Conservation (phyloP, 2,888 invertebrate species). For the Macropis europaea region DNA sequence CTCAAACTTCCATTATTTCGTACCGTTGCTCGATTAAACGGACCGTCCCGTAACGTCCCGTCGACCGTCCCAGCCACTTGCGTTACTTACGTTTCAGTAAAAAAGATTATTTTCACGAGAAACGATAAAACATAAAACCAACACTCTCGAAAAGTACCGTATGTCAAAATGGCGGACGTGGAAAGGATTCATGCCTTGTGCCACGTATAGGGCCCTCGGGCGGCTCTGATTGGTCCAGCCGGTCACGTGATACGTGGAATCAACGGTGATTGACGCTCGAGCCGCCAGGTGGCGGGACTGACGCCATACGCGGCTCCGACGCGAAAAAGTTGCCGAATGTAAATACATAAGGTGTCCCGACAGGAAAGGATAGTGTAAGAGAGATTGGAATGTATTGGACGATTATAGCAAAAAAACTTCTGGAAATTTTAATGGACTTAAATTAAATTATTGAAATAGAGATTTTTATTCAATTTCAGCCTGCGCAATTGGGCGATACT, state of each 20-base stretch:
- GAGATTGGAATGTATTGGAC: too few species aligned
- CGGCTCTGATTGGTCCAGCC: conserved; percentile 68
- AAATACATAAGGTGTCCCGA: too few species aligned
- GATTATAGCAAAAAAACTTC: too few species aligned
- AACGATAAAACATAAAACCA: conserved; percentile 86
- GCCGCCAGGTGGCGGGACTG: conserved; percentile 37
- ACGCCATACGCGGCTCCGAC: conserved; percentile 9
- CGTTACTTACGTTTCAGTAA: conserved; percentile 80
- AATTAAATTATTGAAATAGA: too few species aligned
- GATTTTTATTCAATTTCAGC: too few species aligned
- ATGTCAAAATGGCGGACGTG: conserved; percentile 93
- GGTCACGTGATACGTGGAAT: conserved; percentile 67
- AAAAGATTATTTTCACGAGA: conserved; percentile 82
- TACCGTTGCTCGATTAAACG: conserved; percentile 45
- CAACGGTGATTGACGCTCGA: background rate
- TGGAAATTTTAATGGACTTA: too few species aligned
- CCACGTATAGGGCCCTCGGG: conserved; percentile 86
- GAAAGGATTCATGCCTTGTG: conserved; percentile 88
- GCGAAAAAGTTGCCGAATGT: too few species aligned
- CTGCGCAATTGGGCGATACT: too few species aligned
- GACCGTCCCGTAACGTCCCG: conserved; percentile 46
- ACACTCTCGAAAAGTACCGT: conserved; percentile 86
- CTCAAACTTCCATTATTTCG: conserved; percentile 59
- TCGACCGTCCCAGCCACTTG: conserved; percentile 54
- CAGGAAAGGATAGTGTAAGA: too few species aligned